These are phyloP conservation scores for Kryptolebias ocellatus DNA, from an alignment of 2,797 vertebrate species.

Conservation along the genomic window DNA sequence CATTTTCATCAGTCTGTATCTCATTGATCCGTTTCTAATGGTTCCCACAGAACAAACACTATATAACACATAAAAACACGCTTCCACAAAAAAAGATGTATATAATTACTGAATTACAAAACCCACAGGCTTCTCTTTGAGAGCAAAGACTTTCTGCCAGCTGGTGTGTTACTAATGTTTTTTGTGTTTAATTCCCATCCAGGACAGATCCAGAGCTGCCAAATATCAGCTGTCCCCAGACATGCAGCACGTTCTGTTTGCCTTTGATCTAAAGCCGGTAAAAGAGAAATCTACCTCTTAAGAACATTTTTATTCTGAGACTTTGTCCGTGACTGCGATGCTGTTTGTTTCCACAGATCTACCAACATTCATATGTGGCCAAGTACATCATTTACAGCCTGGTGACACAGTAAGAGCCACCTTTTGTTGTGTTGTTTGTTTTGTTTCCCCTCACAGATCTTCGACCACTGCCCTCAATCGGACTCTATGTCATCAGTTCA, in stretches of 20 bases:
- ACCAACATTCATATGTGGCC: conserved; percentile 90
- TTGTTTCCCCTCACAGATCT: conserved; percentile 5
- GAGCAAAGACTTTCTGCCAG: background rate
- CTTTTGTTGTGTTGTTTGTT: conserved; percentile 20
- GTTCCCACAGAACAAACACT: no score
- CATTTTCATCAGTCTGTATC: background rate
- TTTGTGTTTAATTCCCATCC: conserved; percentile 18
- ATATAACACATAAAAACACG: background rate
- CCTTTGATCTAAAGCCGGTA: conserved; percentile 91
- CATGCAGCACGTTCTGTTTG: conserved; percentile 89
- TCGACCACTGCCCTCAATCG: conserved; percentile 9
- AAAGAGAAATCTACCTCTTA: conserved; percentile 75
- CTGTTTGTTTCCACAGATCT: conserved; percentile 83
- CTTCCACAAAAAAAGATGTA: background rate
- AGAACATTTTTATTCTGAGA: background rate
- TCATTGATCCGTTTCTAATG: background rate
- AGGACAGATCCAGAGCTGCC: conserved; percentile 89
- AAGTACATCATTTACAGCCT: conserved; percentile 96
- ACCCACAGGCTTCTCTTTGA: background rate
- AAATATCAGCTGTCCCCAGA: conserved; percentile 94
- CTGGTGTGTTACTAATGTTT: background rate
- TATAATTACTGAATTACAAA: background rate
- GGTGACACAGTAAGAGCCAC: conserved; percentile 88
- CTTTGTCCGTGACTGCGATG: conserved; percentile 12
- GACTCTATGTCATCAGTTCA: conserved; percentile 20